A percentile compares a stretch with the other conserved stretches of the same genome.
These are phyloP conservation scores for Ciconia nigra DNA, from an alignment of 2,797 vertebrate genomes.

Conservation along the genomic window DNA sequence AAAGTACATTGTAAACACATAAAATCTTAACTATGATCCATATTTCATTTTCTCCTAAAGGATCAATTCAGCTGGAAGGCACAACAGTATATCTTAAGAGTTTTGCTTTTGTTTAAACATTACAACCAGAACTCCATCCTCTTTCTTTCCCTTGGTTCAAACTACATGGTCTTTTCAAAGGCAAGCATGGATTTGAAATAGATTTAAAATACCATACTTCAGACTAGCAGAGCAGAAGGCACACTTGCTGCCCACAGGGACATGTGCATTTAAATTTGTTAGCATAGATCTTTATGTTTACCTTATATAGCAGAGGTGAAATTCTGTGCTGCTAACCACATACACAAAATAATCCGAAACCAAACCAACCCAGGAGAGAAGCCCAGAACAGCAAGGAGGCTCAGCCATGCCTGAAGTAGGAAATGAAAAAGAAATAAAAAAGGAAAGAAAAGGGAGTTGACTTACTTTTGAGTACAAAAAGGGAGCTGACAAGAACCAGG, in stretches of 20 bases:
- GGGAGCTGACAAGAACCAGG: slow-evolving; percentile 73
- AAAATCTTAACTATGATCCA: neutral
- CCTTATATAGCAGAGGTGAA: neutral
- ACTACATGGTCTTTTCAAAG: neutral
- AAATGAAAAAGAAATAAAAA: neutral
- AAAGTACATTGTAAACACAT: neutral
- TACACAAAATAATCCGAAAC: neutral
- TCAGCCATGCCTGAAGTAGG: neutral
- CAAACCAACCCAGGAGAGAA: neutral
- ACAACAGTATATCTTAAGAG: neutral
- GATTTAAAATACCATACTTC: neutral
- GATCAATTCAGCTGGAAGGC: neutral
- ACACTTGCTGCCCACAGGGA: neutral
- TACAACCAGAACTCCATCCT: neutral
- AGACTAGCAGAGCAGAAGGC: neutral
- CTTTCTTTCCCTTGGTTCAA: neutral
- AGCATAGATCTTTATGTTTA: neutral
- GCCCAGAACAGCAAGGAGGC: neutral
- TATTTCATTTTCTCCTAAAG: neutral
- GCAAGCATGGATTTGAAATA: neutral
- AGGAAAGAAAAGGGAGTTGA: slow-evolving; percentile 53
- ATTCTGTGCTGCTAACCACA: neutral
- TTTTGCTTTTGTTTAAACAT: neutral
- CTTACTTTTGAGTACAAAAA: slow-evolving; percentile 77
- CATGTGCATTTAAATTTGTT: neutral